A percentile compares a stretch with the other conserved stretches of the same genome.
Evolutionary conservation across 2,888 invertebrate species (phyloP).

Genomic region (Melangyna quadrimaculata): DNA sequence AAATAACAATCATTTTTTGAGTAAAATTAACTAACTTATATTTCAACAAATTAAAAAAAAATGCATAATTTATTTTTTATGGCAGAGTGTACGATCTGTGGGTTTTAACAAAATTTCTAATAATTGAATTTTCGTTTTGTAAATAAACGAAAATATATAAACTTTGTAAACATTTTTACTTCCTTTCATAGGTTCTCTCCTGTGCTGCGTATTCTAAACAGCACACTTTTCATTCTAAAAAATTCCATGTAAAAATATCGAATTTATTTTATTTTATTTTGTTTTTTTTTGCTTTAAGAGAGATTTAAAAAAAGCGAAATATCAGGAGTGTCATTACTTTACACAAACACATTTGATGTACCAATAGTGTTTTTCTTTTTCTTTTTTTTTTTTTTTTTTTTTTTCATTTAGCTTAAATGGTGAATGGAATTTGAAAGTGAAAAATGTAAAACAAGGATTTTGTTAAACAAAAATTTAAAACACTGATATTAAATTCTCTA

Average conservation of each 20-base stretch:
- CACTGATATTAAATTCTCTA: slow-evolving; percentile 36
- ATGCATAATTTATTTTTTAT: slow-evolving; percentile 46
- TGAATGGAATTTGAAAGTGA: slow-evolving; percentile 10
- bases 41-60: slow-evolving; percentile 41
- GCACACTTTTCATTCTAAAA: slow-evolving; percentile 10
- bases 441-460: slow-evolving; percentile 9
- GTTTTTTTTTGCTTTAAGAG: not conserved
- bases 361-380: not conserved
- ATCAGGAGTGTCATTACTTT: slow-evolving; percentile 11
- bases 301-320: slow-evolving; percentile 28
- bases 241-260: slow-evolving; percentile 9
- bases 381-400: no score
- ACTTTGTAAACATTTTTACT: not conserved
- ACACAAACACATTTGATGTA: slow-evolving; percentile 22
- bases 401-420: not conserved
- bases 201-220: not conserved
- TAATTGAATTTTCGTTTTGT: slow-evolving; percentile 32
- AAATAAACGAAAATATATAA: slow-evolving; percentile 34
- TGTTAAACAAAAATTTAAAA: not conserved
- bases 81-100: slow-evolving; percentile 44
- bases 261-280: not conserved
- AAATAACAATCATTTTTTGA: slow-evolving; percentile 4
- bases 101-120: slow-evolving; percentile 10
- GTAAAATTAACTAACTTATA: slow-evolving; percentile 22
- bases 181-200: slow-evolving; percentile 15